These are phyloP conservation scores for Tetranychus cinnabarinus DNA, from an alignment of 1,140 invertebrate species.

Conservation along the genomic window DNA sequence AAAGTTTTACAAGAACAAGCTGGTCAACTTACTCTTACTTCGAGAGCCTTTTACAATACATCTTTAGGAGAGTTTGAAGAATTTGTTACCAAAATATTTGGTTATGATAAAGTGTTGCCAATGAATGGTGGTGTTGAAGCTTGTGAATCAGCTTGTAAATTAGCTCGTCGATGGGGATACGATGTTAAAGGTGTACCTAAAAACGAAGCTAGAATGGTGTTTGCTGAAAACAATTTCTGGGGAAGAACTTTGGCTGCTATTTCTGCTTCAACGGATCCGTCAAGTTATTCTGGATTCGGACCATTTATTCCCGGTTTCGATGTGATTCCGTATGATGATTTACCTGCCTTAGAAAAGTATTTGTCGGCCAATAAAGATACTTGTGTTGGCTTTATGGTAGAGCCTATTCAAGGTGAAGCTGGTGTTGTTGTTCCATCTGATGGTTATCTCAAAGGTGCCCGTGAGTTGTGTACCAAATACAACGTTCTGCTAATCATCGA, in stretches of 20 bases:
- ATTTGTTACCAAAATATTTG: constrained; percentile 66
- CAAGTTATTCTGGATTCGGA: constrained; percentile 62
- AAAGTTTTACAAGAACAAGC: constrained; percentile 52
- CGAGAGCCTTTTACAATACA: constrained; percentile 82
- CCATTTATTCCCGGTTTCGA: constrained; percentile 88
- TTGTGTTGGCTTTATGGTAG: constrained; percentile 92
- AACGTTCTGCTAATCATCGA: constrained; percentile 95
- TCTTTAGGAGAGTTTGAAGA: constrained; percentile 81
- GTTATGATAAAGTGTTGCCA: constrained; percentile 49
- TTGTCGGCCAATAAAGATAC: constrained; percentile 41
- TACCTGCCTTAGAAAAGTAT: constrained; percentile 48
- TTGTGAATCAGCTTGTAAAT: constrained; percentile 83
- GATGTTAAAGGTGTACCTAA: constrained; percentile 62
- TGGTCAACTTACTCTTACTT: constrained; percentile 41
- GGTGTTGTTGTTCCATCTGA: constrained; percentile 73
- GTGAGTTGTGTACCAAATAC: constrained; percentile 70
- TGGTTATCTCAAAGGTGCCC: constrained; percentile 65
- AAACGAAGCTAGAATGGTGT: constrained; percentile 72
- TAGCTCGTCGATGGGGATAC: constrained; percentile 82
- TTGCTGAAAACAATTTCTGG: constrained; percentile 92
- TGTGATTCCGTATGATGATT: constrained; percentile 68
- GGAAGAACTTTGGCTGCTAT: constrained; percentile 79
- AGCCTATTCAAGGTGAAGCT: constrained; percentile 97
- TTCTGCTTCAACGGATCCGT: constrained; percentile 77
- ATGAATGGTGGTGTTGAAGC: constrained; percentile 46